A percentile compares a stretch with the other conserved stretches of the same genome.
Conservation (phyloP, 1,140 invertebrate genomes). For the Globodera ellingtonae region DNA sequence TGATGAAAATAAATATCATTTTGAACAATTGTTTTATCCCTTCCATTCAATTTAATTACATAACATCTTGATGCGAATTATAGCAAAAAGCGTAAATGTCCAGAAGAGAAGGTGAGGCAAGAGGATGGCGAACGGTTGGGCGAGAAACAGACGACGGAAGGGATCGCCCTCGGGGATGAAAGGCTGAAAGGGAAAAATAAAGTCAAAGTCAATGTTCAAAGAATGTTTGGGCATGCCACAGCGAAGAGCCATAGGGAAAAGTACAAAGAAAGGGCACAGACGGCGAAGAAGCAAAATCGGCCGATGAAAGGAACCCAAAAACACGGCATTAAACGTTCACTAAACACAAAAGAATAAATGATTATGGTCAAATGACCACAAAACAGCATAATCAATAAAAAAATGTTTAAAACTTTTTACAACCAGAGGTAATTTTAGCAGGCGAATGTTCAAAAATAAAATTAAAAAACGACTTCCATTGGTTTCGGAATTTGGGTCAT, state of each 20-base stretch:
- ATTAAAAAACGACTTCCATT: not conserved
- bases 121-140: constrained; percentile 15
- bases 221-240: constrained; percentile 5
- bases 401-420: not conserved
- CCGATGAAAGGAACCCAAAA: not conserved
- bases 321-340: not conserved
- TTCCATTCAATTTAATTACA: not conserved
- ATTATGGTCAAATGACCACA: not conserved
- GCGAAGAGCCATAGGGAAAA: constrained; percentile 31
- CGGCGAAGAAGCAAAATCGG: constrained; percentile 1
- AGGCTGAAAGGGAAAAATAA: constrained; percentile 24
- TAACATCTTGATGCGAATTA: constrained; percentile 6
- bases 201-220: not conserved
- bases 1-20: not conserved
- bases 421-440: too few species aligned
- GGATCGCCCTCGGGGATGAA: constrained; percentile 31
- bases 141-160: constrained; percentile 20
- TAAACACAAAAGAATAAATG: not conserved
- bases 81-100: constrained; percentile 16
- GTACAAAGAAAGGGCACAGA: constrained; percentile 10
- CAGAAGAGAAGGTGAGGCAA: constrained; percentile 28
- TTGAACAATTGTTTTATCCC: too few species aligned
- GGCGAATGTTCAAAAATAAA: too few species aligned
- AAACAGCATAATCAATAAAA: not conserved
- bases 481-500: not conserved